Evolutionary conservation across 2,113 vertebrate genomes (phyloP).

Genomic region (Grammatotria lemairii): DNA sequence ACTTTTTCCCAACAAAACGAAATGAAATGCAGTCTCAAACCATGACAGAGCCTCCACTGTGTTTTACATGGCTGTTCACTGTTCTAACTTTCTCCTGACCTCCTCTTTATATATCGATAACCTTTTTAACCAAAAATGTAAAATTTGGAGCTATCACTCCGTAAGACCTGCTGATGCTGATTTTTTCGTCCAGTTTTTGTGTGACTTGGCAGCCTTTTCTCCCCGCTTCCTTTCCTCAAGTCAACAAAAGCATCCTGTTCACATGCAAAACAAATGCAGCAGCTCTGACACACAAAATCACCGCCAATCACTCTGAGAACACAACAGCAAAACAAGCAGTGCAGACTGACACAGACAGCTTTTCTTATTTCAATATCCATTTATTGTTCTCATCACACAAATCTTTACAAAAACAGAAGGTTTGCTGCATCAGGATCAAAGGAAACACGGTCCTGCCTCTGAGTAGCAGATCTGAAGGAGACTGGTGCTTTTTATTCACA

Average conservation of each 20-base stretch:
- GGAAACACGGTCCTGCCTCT: constrained; percentile 26
- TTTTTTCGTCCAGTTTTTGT: background rate
- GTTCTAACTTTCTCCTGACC: background rate
- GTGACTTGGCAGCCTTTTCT: background rate
- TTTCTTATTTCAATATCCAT: constrained; percentile 63
- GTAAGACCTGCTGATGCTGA: background rate
- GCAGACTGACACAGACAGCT: background rate
- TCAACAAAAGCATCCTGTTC: background rate
- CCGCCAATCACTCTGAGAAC: background rate
- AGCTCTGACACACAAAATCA: background rate
- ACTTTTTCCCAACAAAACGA: background rate
- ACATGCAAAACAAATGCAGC: background rate
- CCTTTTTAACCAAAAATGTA: background rate
- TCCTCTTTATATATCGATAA: background rate
- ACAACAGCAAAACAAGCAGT: background rate
- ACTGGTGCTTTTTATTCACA: constrained; percentile 20
- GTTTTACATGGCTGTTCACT: background rate
- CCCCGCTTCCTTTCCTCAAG: background rate
- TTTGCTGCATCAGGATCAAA: constrained; percentile 50
- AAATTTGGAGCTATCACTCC: background rate
- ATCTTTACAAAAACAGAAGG: constrained; percentile 63
- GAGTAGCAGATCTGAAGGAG: constrained; percentile 37
- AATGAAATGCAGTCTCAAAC: background rate
- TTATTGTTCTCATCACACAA: constrained; percentile 71
- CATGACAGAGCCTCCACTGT: background rate